Percentiles rank a stretch among this genome's conserved stretches.
Evolutionary conservation across 2,888 invertebrate species (phyloP).

Genomic region (Conus canariensis): DNA sequence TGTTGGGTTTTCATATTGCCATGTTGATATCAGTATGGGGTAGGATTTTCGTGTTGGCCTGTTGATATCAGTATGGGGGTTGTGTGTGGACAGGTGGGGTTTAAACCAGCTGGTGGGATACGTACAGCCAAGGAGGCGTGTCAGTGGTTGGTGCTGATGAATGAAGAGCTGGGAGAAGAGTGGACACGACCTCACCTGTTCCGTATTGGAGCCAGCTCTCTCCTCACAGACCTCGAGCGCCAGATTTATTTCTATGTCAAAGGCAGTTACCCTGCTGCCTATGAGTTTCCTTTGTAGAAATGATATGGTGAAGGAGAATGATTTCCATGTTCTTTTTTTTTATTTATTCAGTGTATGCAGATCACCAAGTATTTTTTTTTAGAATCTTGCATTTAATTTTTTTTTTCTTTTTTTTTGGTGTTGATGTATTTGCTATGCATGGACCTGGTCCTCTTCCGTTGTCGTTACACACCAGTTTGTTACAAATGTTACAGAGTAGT

Average conservation of each 20-base stretch:
- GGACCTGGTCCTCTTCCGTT: too few relatives aligned
- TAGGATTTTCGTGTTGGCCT: too few relatives aligned
- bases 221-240: constrained; percentile 88
- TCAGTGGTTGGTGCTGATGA: constrained; percentile 91
- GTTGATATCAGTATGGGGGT: too few relatives aligned
- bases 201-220: constrained; percentile 95
- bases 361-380: neutral
- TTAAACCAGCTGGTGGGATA: constrained; percentile 99
- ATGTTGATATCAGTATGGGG: too few relatives aligned
- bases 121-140: constrained; percentile 90
- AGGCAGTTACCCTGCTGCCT: constrained; percentile 76
- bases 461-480: too few relatives aligned
- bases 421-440: too few relatives aligned
- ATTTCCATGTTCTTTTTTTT: neutral
- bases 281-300: constrained; percentile 74
- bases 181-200: constrained; percentile 91
- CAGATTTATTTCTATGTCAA: constrained; percentile 76
- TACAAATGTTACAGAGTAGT: too few relatives aligned
- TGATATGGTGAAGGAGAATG: too few relatives aligned
- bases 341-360: too few relatives aligned
- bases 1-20: too few relatives aligned
- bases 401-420: too few relatives aligned
- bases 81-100: constrained; percentile 86
- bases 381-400: neutral
- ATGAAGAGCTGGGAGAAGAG: constrained; percentile 89